phyloP scores from a whole-genome alignment of 1,140 invertebrate genomes.

The Drosophila mauritiana region DNA sequence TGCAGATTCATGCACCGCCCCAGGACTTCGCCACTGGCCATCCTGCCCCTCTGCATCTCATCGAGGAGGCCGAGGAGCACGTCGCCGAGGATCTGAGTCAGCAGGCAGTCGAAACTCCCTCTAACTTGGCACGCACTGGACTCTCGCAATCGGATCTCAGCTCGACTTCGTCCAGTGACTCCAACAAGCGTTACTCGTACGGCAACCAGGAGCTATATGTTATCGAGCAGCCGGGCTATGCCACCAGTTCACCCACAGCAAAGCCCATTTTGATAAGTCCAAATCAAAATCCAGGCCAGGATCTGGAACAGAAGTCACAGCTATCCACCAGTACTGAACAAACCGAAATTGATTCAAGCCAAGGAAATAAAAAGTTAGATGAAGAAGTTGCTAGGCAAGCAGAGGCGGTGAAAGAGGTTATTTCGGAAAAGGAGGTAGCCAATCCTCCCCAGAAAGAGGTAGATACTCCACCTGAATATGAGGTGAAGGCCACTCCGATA shows the following conservation, averaged over 20 bases:
- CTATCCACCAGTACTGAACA: background rate
- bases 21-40: constrained; percentile 83
- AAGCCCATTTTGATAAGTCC: constrained; percentile 30
- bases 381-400: background rate
- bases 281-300: constrained; percentile 6
- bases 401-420: background rate
- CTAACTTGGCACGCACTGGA: constrained; percentile 86
- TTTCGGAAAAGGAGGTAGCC: background rate
- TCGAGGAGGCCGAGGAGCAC: constrained; percentile 74
- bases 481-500: no score
- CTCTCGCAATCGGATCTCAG: constrained; percentile 91
- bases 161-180: constrained; percentile 88
- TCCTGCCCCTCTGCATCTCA: constrained; percentile 71
- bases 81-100: constrained; percentile 81
- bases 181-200: constrained; percentile 90
- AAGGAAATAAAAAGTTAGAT: background rate
- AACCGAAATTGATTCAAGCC: background rate
- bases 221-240: constrained; percentile 89
- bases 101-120: constrained; percentile 57
- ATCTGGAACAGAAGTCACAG: constrained; percentile 18
- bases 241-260: constrained; percentile 53
- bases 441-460: background rate
- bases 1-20: constrained; percentile 82
- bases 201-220: constrained; percentile 91
- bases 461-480: background rate